Evolutionary conservation across 2,113 vertebrate species (phyloP).

Genomic region (Laterallus jamaicensis): DNA sequence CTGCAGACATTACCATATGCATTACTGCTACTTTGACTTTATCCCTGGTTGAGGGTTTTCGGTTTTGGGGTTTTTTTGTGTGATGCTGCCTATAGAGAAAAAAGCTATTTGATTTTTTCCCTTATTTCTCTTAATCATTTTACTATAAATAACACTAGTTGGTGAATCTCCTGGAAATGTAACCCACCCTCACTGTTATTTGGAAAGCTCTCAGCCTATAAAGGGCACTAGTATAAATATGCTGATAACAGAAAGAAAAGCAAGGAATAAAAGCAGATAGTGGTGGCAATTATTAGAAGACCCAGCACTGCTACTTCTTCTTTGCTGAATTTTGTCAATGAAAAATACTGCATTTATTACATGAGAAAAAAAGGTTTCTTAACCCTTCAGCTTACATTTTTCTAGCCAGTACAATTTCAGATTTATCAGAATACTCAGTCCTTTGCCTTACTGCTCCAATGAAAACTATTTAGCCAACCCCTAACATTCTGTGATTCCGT

Average conservation of each 20-base stretch:
- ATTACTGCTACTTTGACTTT: background rate
- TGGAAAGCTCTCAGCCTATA: background rate
- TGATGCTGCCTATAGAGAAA: background rate
- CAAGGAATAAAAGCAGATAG: background rate
- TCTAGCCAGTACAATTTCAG: background rate
- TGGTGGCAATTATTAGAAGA: background rate
- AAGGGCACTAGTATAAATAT: background rate
- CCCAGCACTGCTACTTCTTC: background rate
- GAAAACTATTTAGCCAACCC: background rate
- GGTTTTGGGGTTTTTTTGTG: rapidly evolving
- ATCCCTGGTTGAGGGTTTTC: rapidly evolving
- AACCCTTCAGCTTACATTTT: background rate
- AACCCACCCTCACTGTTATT: background rate
- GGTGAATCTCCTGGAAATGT: background rate
- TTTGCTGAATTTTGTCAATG: background rate
- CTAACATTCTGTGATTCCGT: no score
- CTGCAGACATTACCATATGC: background rate
- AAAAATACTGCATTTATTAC: background rate
- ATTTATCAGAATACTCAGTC: background rate
- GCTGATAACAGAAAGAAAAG: background rate
- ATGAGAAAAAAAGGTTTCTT: background rate
- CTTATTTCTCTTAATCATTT: background rate
- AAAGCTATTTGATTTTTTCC: background rate
- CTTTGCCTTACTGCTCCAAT: background rate
- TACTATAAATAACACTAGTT: background rate